A percentile compares a stretch with the other conserved stretches of the same genome.
These are phyloP conservation scores for Rhyacophila evoluta DNA, from an alignment of 2,888 invertebrate genomes.

Conservation along the genomic window DNA sequence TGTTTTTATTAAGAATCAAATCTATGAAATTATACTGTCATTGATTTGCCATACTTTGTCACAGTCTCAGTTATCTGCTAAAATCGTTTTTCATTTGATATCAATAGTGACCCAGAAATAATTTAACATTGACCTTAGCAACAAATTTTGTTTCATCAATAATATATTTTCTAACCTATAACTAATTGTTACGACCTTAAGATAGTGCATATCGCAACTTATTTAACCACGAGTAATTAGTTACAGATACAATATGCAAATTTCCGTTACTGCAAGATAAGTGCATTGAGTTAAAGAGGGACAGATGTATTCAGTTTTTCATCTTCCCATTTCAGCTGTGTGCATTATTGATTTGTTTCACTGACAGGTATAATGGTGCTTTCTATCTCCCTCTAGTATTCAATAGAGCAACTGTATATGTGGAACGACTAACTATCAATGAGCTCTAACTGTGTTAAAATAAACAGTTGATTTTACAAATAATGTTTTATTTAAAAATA, in stretches of 20 bases:
- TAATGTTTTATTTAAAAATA: no score
- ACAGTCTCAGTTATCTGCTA: no score
- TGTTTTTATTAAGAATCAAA: no score
- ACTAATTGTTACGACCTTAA: no score
- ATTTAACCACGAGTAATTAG: neutral
- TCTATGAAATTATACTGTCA: no score
- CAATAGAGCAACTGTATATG: neutral
- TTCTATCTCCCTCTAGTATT: neutral
- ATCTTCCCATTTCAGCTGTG: neutral
- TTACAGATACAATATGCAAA: neutral
- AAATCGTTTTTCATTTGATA: no score
- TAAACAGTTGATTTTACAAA: no score
- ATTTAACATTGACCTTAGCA: no score
- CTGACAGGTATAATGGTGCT: constrained; percentile 10
- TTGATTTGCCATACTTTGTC: no score
- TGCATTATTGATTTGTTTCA: constrained; percentile 16
- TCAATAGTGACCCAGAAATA: no score
- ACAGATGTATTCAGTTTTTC: neutral
- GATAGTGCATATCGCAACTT: neutral
- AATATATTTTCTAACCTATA: no score
- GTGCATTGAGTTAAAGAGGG: neutral
- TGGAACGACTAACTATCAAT: neutral
- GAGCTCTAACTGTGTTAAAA: neutral
- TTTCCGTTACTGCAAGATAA: neutral
- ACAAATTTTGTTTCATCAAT: no score